Evolutionary conservation across 2,113 vertebrate species (phyloP), one percentile per base, ranked within the genome.

Genomic region (Thamnaconus septentrionalis): DNA sequence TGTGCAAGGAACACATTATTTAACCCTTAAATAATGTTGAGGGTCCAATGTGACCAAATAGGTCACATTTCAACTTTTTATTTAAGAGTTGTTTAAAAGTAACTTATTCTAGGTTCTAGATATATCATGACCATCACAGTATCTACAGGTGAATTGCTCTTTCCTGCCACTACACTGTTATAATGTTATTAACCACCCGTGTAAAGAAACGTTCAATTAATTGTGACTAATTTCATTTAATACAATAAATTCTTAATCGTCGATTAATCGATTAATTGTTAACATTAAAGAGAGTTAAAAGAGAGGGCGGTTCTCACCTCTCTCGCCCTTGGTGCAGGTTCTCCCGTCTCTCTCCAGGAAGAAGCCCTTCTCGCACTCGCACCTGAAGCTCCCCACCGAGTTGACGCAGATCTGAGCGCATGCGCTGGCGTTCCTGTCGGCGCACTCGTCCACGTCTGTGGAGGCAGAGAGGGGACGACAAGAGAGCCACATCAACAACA

Each of bases 331-430:
- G 81, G 90, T 94, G 90, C 97, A 99, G 0, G 94, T 95, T 86
- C 78, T 94, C 56, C 94, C 93, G 0, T 97, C 94, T 5, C 94
- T 94, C 73, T 94, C 94, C 68, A 90, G 93, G 79, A 90, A 80
- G 8, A 92, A 96, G 57, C 94, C 96, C 44, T 91, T 93, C 0
- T 92, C 91, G 75, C 96, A 98, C 60, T 94, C 93, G 0, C 97
- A 99, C 85, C 89, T 94, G 90, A 94, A 98, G 90, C 95, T 96
- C 82, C 96, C 97, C 42, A 85, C 5, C 0, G 95, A 92, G 87
- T 99, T 99, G 77, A 96, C 5, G 59, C 97, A 98, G 82, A 93
- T 85, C 75, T 98, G 96, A 8, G 95, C 93, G 61, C 96, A 99
- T 0, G 92, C 84, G 0, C 93, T 95, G 71, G 80, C 83, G 0